Evolutionary conservation across 2,888 invertebrate genomes (phyloP), one percentile per base, ranked within the genome.

Genomic region (Osmoderma eremita): DNA sequence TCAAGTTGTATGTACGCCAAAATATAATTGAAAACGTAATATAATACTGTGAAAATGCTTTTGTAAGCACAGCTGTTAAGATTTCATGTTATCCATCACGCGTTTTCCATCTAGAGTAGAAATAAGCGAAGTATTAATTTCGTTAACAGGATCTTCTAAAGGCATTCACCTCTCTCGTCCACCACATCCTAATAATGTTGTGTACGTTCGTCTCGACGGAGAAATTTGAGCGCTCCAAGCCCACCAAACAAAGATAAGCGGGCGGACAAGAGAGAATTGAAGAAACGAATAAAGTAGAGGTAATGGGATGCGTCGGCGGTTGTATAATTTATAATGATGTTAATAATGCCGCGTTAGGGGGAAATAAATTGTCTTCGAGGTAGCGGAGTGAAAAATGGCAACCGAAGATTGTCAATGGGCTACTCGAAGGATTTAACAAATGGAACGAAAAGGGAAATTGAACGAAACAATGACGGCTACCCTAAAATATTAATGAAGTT

Each of bases 271-370:
- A 6, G 30, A 30, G 30, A 30, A 30, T 30, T 30, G 30, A 24
- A 50, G 22, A 30, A 13, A 30, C 13, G 13, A 24, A n/a, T 50
- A 50, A 15, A 50, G 8, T 6, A 30, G 30, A 50, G 22, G 30
- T 5, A 20, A n/a, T n/a, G 30, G 6, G 50, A 50, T 13, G 50
- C 30, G 20, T 15, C 38, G 41, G 56, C 22, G 20, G 56, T 22
- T 56, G 41, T 42, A 56, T 41, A 56, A 56, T 56, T 56, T 56
- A 56, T 56, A 56, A 56, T 56, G 56, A 56, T 56, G 56, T 56
- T 56, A 56, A 56, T 56, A 56, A 56, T 56, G 41, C 22, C 41
- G 56, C 18, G 41, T 41, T 56, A 41, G 56, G 41, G 42, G 56
- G 39, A 56, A 41, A 56, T 56, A 56, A 56, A 56, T 56, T 56